Evolutionary conservation across 2,113 vertebrate species (phyloP).

Genomic region (Podocnemis expansa): DNA sequence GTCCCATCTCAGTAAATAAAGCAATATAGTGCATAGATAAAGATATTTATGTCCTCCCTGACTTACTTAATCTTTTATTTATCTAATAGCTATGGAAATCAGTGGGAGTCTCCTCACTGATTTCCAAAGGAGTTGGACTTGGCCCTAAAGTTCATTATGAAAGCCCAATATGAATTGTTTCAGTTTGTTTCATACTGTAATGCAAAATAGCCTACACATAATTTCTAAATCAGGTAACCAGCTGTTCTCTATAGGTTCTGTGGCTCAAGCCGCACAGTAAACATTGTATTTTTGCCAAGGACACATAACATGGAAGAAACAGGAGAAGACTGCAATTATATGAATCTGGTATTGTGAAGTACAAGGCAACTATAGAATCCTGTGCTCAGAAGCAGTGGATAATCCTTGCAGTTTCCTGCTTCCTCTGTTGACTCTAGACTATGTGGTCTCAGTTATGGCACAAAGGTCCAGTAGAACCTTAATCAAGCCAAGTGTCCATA

Average conservation of each 20-base stretch:
- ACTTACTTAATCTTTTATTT: background rate
- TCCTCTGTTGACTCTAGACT: background rate
- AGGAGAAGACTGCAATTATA: fast-evolving
- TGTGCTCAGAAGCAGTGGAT: background rate
- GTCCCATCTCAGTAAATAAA: background rate
- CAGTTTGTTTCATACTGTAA: background rate
- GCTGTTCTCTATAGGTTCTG: background rate
- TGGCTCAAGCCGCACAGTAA: background rate
- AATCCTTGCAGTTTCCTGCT: background rate
- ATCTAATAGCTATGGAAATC: background rate
- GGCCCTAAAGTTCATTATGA: background rate
- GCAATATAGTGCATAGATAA: background rate
- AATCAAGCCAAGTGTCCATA: background rate
- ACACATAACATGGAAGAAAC: background rate
- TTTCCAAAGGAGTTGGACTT: background rate
- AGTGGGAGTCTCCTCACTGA: fast-evolving
- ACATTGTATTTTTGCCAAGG: background rate
- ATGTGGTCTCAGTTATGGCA: background rate
- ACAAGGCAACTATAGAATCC: background rate
- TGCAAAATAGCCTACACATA: background rate
- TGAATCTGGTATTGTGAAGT: background rate
- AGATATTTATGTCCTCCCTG: background rate
- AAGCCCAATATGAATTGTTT: background rate
- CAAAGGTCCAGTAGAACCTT: conserved; percentile 15
- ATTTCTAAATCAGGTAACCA: background rate